These are phyloP conservation scores for Magallana nippona DNA, from an alignment of 2,888 invertebrate species.

Conservation along the genomic window DNA sequence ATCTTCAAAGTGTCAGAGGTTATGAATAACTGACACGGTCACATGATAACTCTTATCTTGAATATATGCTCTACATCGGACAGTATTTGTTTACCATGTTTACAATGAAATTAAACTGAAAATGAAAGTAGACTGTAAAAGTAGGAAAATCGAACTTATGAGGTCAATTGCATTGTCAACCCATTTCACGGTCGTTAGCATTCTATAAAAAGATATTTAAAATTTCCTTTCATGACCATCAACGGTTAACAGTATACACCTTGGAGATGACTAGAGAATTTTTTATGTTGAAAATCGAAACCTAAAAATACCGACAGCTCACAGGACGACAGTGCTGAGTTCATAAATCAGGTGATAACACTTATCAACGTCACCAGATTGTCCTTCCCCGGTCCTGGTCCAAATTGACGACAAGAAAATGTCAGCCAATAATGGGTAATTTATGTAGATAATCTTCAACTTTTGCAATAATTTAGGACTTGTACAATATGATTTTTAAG, in stretches of 20 bases:
- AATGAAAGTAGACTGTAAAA: conserved; percentile 13
- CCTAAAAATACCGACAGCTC: too few relatives aligned
- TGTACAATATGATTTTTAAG: too few relatives aligned
- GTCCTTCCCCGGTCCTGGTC: not conserved
- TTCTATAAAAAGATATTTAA: too few relatives aligned
- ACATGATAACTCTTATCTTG: not conserved
- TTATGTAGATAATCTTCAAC: not conserved
- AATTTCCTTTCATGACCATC: too few relatives aligned
- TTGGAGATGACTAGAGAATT: too few relatives aligned
- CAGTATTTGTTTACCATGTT: not conserved
- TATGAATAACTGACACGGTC: not conserved
- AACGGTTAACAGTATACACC: too few relatives aligned
- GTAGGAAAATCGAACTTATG: not conserved
- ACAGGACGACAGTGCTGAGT: too few relatives aligned
- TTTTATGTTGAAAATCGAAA: too few relatives aligned
- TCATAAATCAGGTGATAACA: conserved; percentile 8
- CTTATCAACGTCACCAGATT: not conserved
- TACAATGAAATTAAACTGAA: not conserved
- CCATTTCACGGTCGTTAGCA: too few relatives aligned
- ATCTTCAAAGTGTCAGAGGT: not conserved
- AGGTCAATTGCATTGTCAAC: too few relatives aligned
- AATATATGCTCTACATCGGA: not conserved
- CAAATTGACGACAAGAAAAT: conserved; percentile 4
- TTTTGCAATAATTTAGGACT: not conserved
- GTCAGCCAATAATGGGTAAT: conserved; percentile 10